These are phyloP conservation scores for Rutilus rutilus DNA, from an alignment of 2,113 vertebrate genomes.

Conservation along the genomic window DNA sequence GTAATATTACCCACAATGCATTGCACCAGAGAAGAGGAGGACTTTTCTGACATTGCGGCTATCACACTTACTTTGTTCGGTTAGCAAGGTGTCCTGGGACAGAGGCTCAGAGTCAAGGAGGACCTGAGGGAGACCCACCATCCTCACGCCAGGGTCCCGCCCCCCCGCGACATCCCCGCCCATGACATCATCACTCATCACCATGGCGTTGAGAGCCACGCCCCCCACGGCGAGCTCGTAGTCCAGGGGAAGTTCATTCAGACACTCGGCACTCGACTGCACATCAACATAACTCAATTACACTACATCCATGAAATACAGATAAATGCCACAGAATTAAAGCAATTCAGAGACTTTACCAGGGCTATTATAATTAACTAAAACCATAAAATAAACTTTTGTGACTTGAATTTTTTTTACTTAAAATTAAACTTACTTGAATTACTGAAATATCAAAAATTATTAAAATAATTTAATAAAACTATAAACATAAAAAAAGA, in stretches of 20 bases:
- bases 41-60: neutral
- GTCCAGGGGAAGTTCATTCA: constrained; percentile 88
- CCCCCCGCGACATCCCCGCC: constrained; percentile 88
- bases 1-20: neutral
- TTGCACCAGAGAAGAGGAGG: neutral
- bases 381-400: neutral
- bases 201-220: constrained; percentile 86
- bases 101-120: constrained; percentile 42
- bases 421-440: too few relatives aligned
- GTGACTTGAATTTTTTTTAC: neutral
- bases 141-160: constrained; percentile 80
- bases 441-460: too few relatives aligned
- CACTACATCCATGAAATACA: neutral
- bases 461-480: too few relatives aligned
- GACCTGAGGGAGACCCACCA: constrained; percentile 80
- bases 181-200: constrained; percentile 87
- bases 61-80: constrained; percentile 21
- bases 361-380: neutral
- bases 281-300: neutral
- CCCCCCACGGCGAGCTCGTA: constrained; percentile 87
- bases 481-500: too few relatives aligned
- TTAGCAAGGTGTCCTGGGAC: neutral
- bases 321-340: neutral
- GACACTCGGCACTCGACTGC: constrained; percentile 90
- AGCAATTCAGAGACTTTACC: neutral